phyloP scores from a whole-genome alignment of 2,113 vertebrate genomes.

The Myrmophylax atrothorax region DNA sequence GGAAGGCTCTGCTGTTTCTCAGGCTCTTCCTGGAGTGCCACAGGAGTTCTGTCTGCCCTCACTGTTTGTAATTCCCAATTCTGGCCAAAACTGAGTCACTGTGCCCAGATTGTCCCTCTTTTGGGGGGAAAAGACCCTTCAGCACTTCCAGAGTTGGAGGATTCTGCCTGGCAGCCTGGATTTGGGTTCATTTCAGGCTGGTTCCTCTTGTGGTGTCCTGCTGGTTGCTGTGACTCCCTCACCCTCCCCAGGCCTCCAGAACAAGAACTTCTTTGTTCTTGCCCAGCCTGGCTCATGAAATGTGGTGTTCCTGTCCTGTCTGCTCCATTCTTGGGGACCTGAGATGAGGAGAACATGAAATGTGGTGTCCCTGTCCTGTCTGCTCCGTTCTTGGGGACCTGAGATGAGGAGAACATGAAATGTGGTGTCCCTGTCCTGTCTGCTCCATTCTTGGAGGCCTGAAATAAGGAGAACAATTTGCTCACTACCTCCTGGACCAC shows the following conservation, averaged over 20 bases:
- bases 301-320: background rate
- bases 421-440: background rate
- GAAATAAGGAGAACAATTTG: background rate
- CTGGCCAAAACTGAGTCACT: background rate
- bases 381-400: background rate
- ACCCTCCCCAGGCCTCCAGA: background rate
- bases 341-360: background rate
- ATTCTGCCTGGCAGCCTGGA: background rate
- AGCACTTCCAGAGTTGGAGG: background rate
- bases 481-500: background rate
- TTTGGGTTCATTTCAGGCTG: background rate
- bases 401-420: background rate
- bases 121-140: background rate
- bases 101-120: background rate
- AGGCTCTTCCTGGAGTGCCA: background rate
- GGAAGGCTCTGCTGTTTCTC: background rate
- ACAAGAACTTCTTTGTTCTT: constrained; percentile 1
- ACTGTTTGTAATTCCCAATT: background rate
- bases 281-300: background rate
- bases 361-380: background rate
- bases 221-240: constrained; percentile 31
- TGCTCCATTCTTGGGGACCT: background rate
- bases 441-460: background rate
- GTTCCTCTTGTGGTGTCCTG: background rate
- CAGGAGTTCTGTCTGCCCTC: background rate